A percentile compares a stretch with the other conserved stretches of the same genome.
Evolutionary conservation across 1,140 invertebrate species (phyloP).

Genomic region (Tetramorium alpestre): DNA sequence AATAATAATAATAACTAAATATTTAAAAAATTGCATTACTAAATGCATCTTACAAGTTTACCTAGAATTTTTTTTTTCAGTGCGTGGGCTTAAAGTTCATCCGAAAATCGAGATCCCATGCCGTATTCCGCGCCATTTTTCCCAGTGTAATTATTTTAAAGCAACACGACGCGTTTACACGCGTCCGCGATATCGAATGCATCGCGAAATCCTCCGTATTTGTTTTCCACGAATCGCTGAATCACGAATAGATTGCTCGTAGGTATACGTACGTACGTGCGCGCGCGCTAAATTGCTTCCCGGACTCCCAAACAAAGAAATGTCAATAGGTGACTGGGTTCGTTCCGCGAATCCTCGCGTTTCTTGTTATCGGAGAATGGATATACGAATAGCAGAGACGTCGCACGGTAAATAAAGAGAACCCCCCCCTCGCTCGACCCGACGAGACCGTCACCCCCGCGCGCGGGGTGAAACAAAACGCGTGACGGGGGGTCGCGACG

Average conservation of each 20-base stretch:
- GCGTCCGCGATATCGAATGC: background rate
- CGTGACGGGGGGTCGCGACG: too few species aligned
- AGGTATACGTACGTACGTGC: background rate
- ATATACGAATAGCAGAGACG: background rate
- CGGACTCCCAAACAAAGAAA: conserved; percentile 14
- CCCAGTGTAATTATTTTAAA: background rate
- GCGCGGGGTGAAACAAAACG: too few species aligned
- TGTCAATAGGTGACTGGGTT: background rate
- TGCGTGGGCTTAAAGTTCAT: too few species aligned
- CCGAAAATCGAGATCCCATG: background rate
- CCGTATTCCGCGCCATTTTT: background rate
- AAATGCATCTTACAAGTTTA: too few species aligned
- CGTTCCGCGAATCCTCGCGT: background rate
- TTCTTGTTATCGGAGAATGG: conserved; percentile 15
- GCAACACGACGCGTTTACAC: background rate
- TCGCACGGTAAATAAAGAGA: conserved; percentile 12
- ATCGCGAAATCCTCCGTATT: background rate
- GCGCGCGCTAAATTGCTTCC: background rate
- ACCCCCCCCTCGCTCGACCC: too few species aligned
- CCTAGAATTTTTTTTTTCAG: too few species aligned
- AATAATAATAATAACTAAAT: too few species aligned
- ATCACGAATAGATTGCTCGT: background rate
- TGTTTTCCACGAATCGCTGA: background rate
- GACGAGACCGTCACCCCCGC: background rate
- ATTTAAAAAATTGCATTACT: too few species aligned